Conservation (phyloP, 2,888 invertebrate species). For the Agrotis ipsilon region DNA sequence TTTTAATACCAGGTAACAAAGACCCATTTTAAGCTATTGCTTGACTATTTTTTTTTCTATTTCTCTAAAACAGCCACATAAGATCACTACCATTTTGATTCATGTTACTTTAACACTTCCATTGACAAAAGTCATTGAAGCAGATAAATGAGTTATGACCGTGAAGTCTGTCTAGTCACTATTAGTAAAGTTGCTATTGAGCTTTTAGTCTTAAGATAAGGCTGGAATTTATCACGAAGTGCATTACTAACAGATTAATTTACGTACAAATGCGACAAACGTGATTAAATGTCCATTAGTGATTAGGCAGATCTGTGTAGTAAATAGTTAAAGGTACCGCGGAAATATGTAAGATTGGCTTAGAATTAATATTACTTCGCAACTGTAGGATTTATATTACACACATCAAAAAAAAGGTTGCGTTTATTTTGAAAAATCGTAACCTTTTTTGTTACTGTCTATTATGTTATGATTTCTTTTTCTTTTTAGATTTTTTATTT, state of each 20-base stretch:
- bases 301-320: background rate
- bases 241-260: slow-evolving; percentile 17
- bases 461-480: too few relatives aligned
- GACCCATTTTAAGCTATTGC: background rate
- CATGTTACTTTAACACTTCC: slow-evolving; percentile 1
- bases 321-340: slow-evolving; percentile 3
- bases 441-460: too few relatives aligned
- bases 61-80: background rate
- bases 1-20: too few relatives aligned
- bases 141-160: slow-evolving; percentile 33
- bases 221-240: slow-evolving; percentile 33
- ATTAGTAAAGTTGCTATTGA: slow-evolving; percentile 4
- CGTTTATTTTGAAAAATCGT: too few relatives aligned
- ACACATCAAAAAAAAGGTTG: too few relatives aligned
- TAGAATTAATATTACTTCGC: too few relatives aligned
- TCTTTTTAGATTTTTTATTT: too few relatives aligned
- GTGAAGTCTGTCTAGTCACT: slow-evolving; percentile 37
- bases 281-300: slow-evolving; percentile 17
- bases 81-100: slow-evolving; percentile 21
- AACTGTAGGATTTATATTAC: too few relatives aligned
- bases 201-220: slow-evolving; percentile 19
- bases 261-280: slow-evolving; percentile 28
- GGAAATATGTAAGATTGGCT: background rate
- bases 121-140: slow-evolving; percentile 45
- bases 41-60: background rate